Evolutionary conservation across 2,797 vertebrate species (phyloP).

Genomic region (Florisuga fusca): DNA sequence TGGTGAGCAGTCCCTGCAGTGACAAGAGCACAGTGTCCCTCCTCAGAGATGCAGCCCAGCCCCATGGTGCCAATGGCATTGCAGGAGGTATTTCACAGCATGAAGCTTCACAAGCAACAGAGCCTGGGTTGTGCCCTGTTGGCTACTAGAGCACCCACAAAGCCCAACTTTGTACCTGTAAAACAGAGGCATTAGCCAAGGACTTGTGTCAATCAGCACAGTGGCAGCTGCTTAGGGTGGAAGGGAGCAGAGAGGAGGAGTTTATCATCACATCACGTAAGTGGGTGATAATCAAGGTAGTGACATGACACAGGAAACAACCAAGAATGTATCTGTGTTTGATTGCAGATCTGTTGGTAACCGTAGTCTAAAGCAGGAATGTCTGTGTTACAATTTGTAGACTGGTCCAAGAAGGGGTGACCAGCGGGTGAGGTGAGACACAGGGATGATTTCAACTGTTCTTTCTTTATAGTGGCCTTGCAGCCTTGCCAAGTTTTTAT

Average conservation of each 20-base stretch:
- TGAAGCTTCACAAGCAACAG: background rate
- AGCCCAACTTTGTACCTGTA: fast-evolving
- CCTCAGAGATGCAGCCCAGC: background rate
- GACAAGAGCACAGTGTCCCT: background rate
- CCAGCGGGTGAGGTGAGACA: background rate
- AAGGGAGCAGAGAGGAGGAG: background rate
- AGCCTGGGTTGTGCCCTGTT: background rate
- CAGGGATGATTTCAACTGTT: background rate
- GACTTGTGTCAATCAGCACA: fast-evolving
- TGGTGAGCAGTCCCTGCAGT: background rate
- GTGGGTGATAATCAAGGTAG: background rate
- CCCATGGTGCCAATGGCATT: fast-evolving
- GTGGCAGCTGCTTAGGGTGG: background rate
- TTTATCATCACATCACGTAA: too few species aligned
- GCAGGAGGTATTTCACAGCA: fast-evolving
- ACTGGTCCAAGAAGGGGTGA: background rate
- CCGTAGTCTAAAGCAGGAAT: background rate
- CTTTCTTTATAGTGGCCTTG: background rate
- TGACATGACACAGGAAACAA: background rate
- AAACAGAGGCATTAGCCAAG: background rate
- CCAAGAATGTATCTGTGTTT: background rate
- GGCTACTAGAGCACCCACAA: fast-evolving
- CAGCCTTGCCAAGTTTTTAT: fast-evolving
- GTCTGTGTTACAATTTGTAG: background rate
- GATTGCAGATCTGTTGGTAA: background rate